Percentiles rank a stretch among this genome's conserved stretches.
phyloP scores from a whole-genome alignment of 2,888 invertebrate species.

The Clitarchus hookeri region DNA sequence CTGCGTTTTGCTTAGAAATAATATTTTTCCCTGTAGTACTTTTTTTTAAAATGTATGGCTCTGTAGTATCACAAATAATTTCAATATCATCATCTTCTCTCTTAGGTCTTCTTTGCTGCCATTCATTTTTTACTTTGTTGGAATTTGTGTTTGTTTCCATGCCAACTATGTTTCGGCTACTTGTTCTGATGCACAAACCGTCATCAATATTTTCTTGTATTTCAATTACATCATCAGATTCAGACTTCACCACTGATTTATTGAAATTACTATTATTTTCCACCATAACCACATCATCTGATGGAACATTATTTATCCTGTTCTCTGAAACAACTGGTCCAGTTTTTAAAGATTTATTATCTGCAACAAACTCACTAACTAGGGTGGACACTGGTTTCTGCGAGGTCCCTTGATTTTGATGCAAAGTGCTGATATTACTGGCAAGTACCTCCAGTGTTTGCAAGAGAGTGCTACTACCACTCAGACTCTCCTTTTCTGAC shows the following conservation, averaged over 20 bases:
- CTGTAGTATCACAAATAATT: neutral
- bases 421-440: neutral
- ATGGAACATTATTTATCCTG: neutral
- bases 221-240: slow-evolving; percentile 1
- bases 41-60: neutral
- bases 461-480: neutral
- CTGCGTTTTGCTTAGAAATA: neutral
- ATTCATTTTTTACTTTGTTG: neutral
- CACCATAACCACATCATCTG: neutral
- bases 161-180: neutral
- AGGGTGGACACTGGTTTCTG: neutral
- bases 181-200: neutral
- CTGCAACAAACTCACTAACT: neutral
- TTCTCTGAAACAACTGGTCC: neutral
- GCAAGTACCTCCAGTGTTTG: neutral
- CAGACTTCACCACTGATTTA: neutral
- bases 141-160: neutral
- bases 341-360: neutral
- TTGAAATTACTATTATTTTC: neutral
- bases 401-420: neutral
- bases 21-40: neutral
- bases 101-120: neutral
- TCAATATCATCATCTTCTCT: neutral
- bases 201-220: neutral
- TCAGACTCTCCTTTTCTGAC: neutral